Base-by-base conservation (phyloP, 2,113 vertebrate species). In the Microtus richardsoni region DNA sequence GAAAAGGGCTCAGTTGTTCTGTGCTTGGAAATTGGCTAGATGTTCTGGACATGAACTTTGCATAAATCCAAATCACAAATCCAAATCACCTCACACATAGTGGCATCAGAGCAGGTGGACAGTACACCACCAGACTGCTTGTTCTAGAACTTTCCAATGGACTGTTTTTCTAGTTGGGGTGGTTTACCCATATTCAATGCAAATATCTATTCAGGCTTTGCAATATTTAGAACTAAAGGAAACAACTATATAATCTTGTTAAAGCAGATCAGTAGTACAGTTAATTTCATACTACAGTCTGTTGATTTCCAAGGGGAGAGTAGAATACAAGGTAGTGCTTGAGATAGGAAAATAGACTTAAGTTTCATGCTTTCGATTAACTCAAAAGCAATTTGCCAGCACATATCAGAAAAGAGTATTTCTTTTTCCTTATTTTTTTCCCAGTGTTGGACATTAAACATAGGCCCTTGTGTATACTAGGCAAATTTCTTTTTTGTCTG, bases 1-100 rank as follows among this genome's bases (percentile, higher is more conserved):
- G 39, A 84, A 64, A 93, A 89, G 96, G 94, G 95, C 79, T 96
- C 93, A 94, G 94, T 98, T 95, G 49, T 96, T 97, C 97, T 98
- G 66, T 84, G 92, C 87, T 88, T 89, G 24, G 96, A 96, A 97
- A 91, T 94, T 36, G 47, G 82, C n/a, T 96, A 91, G n/a, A 7
- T 68, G 89, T 47, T 77, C 41, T 44, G 92, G 85, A 92, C 87
- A 71, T 83, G 75, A 97, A 93, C 94, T 96, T 91, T 94, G 36
- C 19, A 41, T 85, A 62, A 88, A 83, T n/a, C 74, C 79, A 79
- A 83, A 78, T 93, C 0, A 52, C 92, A 58, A n/a, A n/a, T n/a
- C n/a, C 75, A 80, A 73, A 77, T 88, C 8, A 10, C 13, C 17
- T 54, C 41, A 52, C 36, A 96, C 54, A 16, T 66, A 68, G 86